These are phyloP conservation scores for Melinaea marsaeus DNA, from an alignment of 2,888 invertebrate species.

Conservation along the genomic window DNA sequence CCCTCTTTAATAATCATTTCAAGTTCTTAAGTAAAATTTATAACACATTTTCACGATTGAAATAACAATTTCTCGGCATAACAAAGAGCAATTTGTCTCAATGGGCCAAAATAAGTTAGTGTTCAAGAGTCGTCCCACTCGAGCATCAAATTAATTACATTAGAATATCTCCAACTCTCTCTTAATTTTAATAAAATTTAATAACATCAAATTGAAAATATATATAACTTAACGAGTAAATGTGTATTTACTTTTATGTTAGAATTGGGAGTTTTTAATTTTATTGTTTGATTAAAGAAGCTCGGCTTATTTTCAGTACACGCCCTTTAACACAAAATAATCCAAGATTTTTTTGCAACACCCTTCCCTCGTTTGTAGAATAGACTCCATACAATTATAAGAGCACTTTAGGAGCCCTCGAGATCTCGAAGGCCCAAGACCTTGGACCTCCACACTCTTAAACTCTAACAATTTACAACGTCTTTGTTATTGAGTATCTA, in stretches of 20 bases:
- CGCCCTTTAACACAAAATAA: too few relatives aligned
- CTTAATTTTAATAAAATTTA: background rate
- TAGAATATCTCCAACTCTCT: background rate
- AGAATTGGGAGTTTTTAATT: too few relatives aligned
- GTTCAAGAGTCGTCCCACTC: background rate
- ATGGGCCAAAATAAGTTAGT: background rate
- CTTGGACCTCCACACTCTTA: background rate
- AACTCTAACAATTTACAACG: background rate
- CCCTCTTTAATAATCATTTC: too few relatives aligned
- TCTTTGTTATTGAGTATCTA: background rate
- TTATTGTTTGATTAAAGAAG: too few relatives aligned
- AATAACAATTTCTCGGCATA: background rate
- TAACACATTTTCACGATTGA: background rate
- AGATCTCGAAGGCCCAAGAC: slow-evolving; percentile 9
- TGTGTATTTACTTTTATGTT: too few relatives aligned
- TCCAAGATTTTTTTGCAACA: too few relatives aligned
- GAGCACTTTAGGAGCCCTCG: slow-evolving; percentile 7
- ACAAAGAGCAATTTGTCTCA: slow-evolving; percentile 1
- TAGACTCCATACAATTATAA: background rate
- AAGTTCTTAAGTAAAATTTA: too few relatives aligned
- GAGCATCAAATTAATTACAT: slow-evolving; percentile 2
- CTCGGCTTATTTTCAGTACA: too few relatives aligned
- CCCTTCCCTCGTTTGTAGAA: too few relatives aligned
- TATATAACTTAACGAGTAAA: too few relatives aligned
- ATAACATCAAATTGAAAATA: too few relatives aligned